These are phyloP conservation scores for Nerophis ophidion DNA, from an alignment of 2,113 vertebrate genomes.

Conservation along the genomic window DNA sequence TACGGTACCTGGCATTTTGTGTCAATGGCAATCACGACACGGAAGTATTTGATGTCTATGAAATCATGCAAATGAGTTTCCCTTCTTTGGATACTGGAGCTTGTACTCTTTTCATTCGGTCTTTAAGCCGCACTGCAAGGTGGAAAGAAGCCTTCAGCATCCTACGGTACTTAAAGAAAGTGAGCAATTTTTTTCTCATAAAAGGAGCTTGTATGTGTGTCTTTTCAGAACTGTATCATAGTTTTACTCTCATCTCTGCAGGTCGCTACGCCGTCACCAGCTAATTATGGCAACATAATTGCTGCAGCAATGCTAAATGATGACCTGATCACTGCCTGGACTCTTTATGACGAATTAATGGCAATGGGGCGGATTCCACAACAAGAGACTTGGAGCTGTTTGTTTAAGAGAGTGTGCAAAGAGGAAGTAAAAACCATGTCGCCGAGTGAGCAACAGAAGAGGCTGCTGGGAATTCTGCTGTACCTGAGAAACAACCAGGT, in stretches of 20 bases:
- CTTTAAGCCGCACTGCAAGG: conserved; percentile 74
- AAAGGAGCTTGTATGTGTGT: neutral
- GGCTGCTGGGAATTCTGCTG: conserved; percentile 74
- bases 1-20: conserved; percentile 82
- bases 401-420: conserved; percentile 70
- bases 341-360: conserved; percentile 78
- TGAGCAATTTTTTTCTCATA: conserved; percentile 2
- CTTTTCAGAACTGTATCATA: neutral
- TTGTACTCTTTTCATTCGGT: conserved; percentile 78
- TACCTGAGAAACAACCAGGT: conserved; percentile 84
- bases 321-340: conserved; percentile 71
- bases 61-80: conserved; percentile 82
- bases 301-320: conserved; percentile 73
- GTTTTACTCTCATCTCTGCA: conserved; percentile 3
- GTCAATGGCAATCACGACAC: conserved; percentile 69
- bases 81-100: conserved; percentile 77
- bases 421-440: neutral
- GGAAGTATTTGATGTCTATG: conserved; percentile 82
- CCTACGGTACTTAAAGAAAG: conserved; percentile 79
- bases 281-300: conserved; percentile 80
- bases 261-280: conserved; percentile 65
- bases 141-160: conserved; percentile 79
- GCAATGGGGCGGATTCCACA: conserved; percentile 66
- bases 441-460: conserved; percentile 59
- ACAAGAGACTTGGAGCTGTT: conserved; percentile 71